A percentile compares a stretch with the other conserved stretches of the same genome.
Evolutionary conservation across 2,888 invertebrate genomes (phyloP).

Genomic region (Mimumesa dahlbomi): DNA sequence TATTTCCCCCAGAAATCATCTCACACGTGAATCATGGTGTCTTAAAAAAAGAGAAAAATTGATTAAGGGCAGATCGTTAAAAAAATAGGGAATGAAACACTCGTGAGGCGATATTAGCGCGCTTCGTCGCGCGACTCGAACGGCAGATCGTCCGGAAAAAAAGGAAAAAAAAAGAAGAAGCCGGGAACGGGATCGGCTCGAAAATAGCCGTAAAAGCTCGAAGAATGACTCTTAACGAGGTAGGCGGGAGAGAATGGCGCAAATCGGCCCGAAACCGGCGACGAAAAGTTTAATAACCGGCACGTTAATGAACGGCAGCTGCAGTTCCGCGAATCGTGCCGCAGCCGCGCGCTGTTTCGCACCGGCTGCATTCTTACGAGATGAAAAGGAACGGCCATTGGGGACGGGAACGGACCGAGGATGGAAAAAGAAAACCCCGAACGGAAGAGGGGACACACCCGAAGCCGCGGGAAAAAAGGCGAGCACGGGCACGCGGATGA

Average conservation of each 20-base stretch:
- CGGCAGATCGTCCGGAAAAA: not conserved
- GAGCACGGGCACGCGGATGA: not conserved
- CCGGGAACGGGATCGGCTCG: not conserved
- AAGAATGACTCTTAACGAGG: slow-evolving; percentile 52
- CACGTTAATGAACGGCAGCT: slow-evolving; percentile 60
- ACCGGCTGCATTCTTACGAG: slow-evolving; percentile 40
- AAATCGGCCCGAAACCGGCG: slow-evolving; percentile 46
- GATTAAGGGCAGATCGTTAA: too few relatives aligned
- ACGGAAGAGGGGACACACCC: not conserved
- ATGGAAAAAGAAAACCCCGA: not conserved
- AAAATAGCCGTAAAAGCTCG: not conserved
- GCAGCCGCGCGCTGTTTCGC: slow-evolving; percentile 34
- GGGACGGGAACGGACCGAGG: not conserved
- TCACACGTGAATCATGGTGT: too few relatives aligned
- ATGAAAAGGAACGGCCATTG: slow-evolving; percentile 41
- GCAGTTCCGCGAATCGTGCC: slow-evolving; percentile 55
- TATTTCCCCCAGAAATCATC: too few relatives aligned
- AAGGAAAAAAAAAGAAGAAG: not conserved
- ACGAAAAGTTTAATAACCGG: slow-evolving; percentile 60
- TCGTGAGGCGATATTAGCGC: too few relatives aligned
- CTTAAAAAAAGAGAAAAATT: too few relatives aligned
- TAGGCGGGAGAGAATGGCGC: slow-evolving; percentile 40
- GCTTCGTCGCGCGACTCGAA: not conserved
- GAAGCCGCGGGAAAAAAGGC: not conserved
- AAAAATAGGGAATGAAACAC: too few relatives aligned